These are phyloP conservation scores for Coenonympha glycerion DNA, from an alignment of 2,888 invertebrate species.

Conservation along the genomic window DNA sequence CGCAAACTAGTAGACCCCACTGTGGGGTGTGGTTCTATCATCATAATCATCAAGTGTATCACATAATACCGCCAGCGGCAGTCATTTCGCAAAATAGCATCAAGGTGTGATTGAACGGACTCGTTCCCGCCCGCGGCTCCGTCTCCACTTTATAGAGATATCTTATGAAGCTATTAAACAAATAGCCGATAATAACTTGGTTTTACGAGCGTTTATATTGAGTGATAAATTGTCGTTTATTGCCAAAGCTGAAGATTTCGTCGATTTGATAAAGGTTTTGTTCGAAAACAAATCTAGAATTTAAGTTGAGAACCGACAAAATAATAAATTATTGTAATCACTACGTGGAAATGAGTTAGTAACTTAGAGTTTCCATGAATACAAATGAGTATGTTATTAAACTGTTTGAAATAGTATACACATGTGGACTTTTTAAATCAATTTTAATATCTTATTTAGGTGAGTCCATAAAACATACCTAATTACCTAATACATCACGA, in stretches of 20 bases:
- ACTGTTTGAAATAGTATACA: too few species aligned
- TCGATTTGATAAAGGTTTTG: neutral
- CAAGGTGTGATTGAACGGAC: conserved; percentile 4
- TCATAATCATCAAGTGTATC: neutral
- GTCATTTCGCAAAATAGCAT: neutral
- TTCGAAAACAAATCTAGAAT: neutral
- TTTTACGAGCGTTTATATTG: conserved; percentile 5
- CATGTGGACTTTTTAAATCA: too few species aligned
- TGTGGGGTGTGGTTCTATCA: too few species aligned
- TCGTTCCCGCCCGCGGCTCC: conserved; percentile 2
- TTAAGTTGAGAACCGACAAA: neutral
- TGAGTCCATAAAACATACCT: too few species aligned
- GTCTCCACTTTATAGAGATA: conserved; percentile 8
- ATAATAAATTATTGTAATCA: too few species aligned
- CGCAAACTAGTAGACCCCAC: too few species aligned
- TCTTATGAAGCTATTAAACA: conserved; percentile 3
- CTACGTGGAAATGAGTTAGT: too few species aligned
- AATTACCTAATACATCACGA: too few species aligned
- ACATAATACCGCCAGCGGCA: neutral
- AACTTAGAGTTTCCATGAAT: too few species aligned
- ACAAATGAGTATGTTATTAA: too few species aligned
- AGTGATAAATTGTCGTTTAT: conserved; percentile 8
- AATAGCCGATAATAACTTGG: conserved; percentile 10
- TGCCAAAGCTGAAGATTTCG: conserved; percentile 1
- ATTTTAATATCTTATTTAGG: too few species aligned